Percentiles rank a stretch among this genome's conserved stretches.
phyloP scores from a whole-genome alignment of 2,797 vertebrate species.

The Tenualosa ilisha region DNA sequence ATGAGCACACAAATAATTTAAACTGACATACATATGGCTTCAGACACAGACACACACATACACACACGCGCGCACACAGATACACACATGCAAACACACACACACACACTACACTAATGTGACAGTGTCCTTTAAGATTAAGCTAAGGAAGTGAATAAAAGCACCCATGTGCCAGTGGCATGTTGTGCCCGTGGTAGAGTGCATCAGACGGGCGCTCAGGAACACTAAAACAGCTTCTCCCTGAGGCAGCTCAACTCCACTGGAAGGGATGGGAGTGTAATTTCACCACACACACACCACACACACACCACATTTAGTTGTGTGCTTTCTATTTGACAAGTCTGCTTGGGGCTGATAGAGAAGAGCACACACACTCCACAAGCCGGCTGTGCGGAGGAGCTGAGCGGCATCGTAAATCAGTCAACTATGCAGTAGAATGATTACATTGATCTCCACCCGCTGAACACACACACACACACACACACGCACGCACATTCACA shows the following conservation, averaged over 20 bases:
- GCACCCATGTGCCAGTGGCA: too few species aligned
- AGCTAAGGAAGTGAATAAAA: too few species aligned
- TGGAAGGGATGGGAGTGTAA: too few species aligned
- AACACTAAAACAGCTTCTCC: too few species aligned
- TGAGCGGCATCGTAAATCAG: background rate
- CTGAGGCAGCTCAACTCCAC: too few species aligned
- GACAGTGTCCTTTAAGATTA: too few species aligned
- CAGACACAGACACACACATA: background rate
- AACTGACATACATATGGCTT: background rate
- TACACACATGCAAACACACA: background rate
- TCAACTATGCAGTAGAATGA: constrained; percentile 19
- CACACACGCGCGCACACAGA: background rate
- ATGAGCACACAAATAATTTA: background rate
- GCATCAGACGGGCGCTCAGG: too few species aligned
- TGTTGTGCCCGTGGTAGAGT: too few species aligned
- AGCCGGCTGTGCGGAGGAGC: background rate
- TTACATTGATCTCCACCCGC: background rate
- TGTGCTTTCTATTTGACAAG: too few species aligned
- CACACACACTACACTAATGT: background rate
- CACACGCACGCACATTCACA: background rate
- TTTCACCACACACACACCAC: too few species aligned
- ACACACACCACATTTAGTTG: too few species aligned
- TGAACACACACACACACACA: background rate
- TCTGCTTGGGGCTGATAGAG: too few species aligned
- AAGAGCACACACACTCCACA: background rate